These are phyloP conservation scores for Anguilla obscura DNA, from an alignment of 2,797 vertebrate species.

Conservation along the genomic window DNA sequence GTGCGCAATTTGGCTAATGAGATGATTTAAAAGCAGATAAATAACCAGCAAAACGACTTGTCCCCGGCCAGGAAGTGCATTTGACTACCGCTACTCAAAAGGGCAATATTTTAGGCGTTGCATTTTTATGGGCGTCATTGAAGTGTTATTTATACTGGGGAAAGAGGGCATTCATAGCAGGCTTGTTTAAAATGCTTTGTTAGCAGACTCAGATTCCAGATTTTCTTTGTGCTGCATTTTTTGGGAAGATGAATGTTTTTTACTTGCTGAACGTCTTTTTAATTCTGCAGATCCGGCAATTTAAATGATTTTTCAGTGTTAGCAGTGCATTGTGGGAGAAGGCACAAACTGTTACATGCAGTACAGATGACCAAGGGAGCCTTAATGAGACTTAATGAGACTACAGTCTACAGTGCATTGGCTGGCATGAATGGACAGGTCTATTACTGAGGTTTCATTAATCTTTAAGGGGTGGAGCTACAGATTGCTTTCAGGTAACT, in stretches of 20 bases:
- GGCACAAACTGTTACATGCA: background rate
- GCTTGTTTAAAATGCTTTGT: conserved; percentile 2
- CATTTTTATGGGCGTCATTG: background rate
- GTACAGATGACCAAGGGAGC: background rate
- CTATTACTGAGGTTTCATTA: background rate
- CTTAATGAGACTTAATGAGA: background rate
- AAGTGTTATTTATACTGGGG: background rate
- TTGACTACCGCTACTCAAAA: background rate
- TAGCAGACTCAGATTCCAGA: background rate
- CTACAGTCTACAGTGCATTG: background rate
- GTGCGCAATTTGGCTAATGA: background rate
- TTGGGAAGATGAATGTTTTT: background rate
- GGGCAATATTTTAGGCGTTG: background rate
- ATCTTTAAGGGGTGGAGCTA: background rate
- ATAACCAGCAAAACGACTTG: background rate
- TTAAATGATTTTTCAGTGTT: background rate
- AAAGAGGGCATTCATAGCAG: background rate
- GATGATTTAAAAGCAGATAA: background rate
- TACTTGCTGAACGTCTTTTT: background rate
- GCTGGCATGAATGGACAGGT: background rate
- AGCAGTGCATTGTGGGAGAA: background rate
- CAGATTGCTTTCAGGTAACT: background rate
- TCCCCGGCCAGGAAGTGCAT: background rate
- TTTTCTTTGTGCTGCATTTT: background rate
- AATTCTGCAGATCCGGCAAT: background rate